Base-by-base conservation (phyloP, 2,797 vertebrate genomes). In the Nyctalus aviator region DNA sequence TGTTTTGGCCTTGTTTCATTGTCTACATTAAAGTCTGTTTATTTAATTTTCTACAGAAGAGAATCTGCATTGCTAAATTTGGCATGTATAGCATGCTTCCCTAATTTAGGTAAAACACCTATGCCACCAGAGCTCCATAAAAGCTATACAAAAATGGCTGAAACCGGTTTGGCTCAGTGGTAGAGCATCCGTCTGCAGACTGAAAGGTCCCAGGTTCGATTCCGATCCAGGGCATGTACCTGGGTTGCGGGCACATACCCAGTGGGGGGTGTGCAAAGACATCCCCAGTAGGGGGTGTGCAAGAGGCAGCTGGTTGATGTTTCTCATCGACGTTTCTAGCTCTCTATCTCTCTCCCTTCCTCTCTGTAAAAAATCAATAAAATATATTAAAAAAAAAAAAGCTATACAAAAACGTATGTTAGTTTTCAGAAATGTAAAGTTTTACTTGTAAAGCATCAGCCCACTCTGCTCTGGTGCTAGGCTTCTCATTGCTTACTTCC, bases 391-490 rank as follows among this genome's bases (percentile, higher is more conserved):
- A n/a, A n/a, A n/a, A n/a, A 37, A 37, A 37, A 41, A 41, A 41
- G 37, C 37, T 84, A 44, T 32, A 30, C 41, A 81, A 71, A 93
- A 69, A 73, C 69, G 71, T 53, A 88, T 48, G 72, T 21, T 53
- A 21, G 6, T 79, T 92, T 93, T 95, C 72, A 87, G 41, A 94
- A 30, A 87, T 73, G 27, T 72, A 53, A 90, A 76, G 41, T 35
- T 85, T 53, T 90, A 62, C 91, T 92, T 81, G 84, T 53, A 85
- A 86, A 96, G 57, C 73, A 37, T 6, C 81, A 88, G 78, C 87
- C 76, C 57, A 82, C 84, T 89, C 32, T 81, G 3, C 10, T 35
- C 15, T 73, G 62, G 27, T 73, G n/a, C 8, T 91, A 27, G 0
- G 0, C 71, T 53, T 37, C n/a, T 21, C 50, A 35, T 32, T 64